Evolutionary conservation across 2,888 invertebrate genomes (phyloP), one percentile per base, ranked within the genome.

Genomic region (Malthinus seriepunctatus): DNA sequence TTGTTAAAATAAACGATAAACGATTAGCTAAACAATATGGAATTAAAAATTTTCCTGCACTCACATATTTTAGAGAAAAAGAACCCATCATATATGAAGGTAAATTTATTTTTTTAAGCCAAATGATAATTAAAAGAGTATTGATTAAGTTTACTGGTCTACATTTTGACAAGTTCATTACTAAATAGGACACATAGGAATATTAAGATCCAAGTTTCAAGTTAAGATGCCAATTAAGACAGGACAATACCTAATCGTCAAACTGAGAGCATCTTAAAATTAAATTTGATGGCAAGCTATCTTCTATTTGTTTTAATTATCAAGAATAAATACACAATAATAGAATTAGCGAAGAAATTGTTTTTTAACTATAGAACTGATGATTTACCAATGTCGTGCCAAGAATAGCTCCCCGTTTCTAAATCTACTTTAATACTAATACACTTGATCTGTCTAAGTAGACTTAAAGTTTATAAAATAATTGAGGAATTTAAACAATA

Each of bases 41-140:
- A 80, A 93, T 97, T 81, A 92, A 90, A 80, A 94, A 87, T 80
- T 96, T 96, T 81, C 97, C 97, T 73, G 93, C 96, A 71, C 91
- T 97, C 81, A 95, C 95, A 73, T 97, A 96, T 80, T 97, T 95
- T 85, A 89, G 96, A 81, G 93, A 96, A 81, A 94, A 92, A 81
- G 93, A 95, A 83, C 95, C 96, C 76, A 95, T 95, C 79, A 91
- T 95, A 76, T 97, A 95, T 82, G 95, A 96, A 83, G 96, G 93
- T 90, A 75, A 81, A 38, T 44, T 34, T n/a, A 23, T 10, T 12
- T 50, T 4, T 37, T 23, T 23, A 42, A 2, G n/a, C 6, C 23
- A 42, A 42, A 42, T 42, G n/a, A 5, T 5, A 5, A 23, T 3
- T 23, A 23, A 23, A 23, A 23, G 2, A 23, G 23, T 23, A n/a